A percentile compares a stretch with the other conserved stretches of the same genome.
Evolutionary conservation across 2,113 vertebrate genomes (phyloP).

Genomic region (Mugil cephalus): DNA sequence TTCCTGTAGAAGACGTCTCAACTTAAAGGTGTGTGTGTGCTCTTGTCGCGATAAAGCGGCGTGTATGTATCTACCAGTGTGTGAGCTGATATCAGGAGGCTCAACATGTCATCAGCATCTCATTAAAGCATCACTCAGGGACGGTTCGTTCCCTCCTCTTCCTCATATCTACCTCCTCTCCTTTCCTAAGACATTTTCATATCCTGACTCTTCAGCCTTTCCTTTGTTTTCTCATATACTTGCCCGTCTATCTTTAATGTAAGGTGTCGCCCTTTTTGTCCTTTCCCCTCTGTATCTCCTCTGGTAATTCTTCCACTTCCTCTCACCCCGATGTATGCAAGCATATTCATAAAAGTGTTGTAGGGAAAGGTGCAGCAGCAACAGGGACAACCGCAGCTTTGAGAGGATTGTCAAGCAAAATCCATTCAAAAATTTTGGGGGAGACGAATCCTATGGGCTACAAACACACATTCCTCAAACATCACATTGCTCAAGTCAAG

Average conservation of each 20-base stretch:
- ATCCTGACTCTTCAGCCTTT: not conserved
- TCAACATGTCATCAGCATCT: conserved; percentile 3
- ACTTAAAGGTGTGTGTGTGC: not conserved
- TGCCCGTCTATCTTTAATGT: not conserved
- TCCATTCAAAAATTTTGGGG: too few species aligned
- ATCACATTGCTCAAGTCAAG: too few species aligned
- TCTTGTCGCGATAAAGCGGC: conserved; percentile 10
- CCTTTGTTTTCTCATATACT: not conserved
- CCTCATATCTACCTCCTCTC: not conserved
- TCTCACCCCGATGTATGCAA: too few species aligned
- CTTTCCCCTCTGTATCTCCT: too few species aligned
- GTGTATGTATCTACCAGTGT: conserved; percentile 20
- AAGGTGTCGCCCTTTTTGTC: not conserved
- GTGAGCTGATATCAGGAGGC: conserved; percentile 3
- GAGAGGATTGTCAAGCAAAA: too few species aligned
- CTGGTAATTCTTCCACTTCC: too few species aligned
- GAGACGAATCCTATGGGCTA: too few species aligned
- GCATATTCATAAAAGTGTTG: too few species aligned
- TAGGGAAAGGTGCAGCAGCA: too few species aligned
- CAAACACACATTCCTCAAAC: too few species aligned
- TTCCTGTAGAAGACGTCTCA: conserved; percentile 1
- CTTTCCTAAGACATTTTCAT: not conserved
- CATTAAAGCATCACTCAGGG: conserved; percentile 25
- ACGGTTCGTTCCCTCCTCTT: not conserved
- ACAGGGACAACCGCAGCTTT: too few species aligned